Conservation (phyloP, 2,888 invertebrate species). For the Rutpela maculata region DNA sequence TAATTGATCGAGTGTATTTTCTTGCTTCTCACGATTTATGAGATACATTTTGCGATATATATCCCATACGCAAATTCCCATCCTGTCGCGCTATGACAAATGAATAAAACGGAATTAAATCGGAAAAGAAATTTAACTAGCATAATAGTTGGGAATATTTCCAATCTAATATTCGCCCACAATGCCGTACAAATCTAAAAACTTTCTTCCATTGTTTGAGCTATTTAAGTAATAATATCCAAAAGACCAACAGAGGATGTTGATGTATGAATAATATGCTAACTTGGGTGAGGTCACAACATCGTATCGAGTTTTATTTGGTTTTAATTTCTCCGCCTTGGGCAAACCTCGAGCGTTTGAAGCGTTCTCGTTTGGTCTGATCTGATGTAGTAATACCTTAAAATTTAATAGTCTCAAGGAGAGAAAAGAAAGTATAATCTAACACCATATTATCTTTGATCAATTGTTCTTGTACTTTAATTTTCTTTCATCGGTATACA, state of each 20-base stretch:
- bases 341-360: constrained; percentile 31
- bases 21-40: constrained; percentile 13
- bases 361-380: constrained; percentile 16
- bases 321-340: constrained; percentile 54
- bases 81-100: constrained; percentile 17
- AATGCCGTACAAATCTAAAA: background rate
- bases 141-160: constrained; percentile 19
- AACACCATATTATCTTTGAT: no score
- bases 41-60: constrained; percentile 11
- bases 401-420: background rate
- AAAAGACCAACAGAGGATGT: constrained; percentile 17
- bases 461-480: no score
- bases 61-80: constrained; percentile 7
- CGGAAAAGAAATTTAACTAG: constrained; percentile 24
- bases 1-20: constrained; percentile 7
- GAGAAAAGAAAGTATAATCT: background rate
- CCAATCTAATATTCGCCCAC: constrained; percentile 22
- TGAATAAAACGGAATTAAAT: constrained; percentile 9
- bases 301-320: constrained; percentile 42
- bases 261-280: constrained; percentile 30
- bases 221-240: constrained; percentile 9
- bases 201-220: constrained; percentile 13
- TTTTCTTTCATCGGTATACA: no score
- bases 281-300: constrained; percentile 41
- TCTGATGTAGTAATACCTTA: constrained; percentile 5